Percentiles rank a stretch among this genome's conserved stretches.
phyloP scores from a whole-genome alignment of 2,888 invertebrate genomes.

The Parnassius orleans region DNA sequence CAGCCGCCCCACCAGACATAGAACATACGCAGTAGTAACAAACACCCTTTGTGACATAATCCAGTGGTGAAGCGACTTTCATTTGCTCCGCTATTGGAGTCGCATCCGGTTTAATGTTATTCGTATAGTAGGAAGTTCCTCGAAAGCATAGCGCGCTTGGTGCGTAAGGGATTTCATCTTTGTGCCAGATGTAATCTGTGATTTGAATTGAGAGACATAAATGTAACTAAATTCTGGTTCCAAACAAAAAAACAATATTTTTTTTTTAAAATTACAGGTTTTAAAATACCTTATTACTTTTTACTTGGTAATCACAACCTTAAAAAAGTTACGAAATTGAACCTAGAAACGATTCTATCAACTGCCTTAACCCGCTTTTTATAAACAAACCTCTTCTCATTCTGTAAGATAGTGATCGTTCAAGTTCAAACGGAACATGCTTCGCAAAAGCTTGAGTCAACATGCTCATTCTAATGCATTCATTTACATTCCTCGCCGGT shows the following conservation, averaged over 20 bases:
- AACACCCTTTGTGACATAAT: constrained; percentile 42
- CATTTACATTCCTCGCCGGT: constrained; percentile 60
- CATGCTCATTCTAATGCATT: constrained; percentile 51
- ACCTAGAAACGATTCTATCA: constrained; percentile 30
- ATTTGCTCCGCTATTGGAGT: constrained; percentile 49
- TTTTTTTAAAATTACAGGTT: too few relatives aligned
- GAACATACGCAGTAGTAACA: constrained; percentile 65
- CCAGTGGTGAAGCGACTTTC: constrained; percentile 49
- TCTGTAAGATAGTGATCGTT: constrained; percentile 44
- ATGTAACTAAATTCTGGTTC: background rate
- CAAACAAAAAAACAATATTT: too few relatives aligned
- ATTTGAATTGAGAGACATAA: constrained; percentile 11
- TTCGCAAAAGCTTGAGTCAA: constrained; percentile 37
- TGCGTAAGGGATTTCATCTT: constrained; percentile 66
- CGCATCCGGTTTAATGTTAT: constrained; percentile 49
- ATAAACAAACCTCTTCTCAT: constrained; percentile 58
- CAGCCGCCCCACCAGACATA: constrained; percentile 38
- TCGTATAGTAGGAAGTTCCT: constrained; percentile 62
- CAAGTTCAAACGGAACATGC: constrained; percentile 48
- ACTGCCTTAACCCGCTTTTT: constrained; percentile 37
- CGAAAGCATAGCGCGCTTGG: constrained; percentile 52
- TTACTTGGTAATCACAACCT: too few relatives aligned
- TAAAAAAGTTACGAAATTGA: too few relatives aligned
- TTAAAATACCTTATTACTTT: too few relatives aligned
- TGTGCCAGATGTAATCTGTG: constrained; percentile 69